Percentiles rank a stretch among this genome's conserved stretches.
Conservation (phyloP, 2,113 vertebrate genomes). For the Cottus gobio region DNA sequence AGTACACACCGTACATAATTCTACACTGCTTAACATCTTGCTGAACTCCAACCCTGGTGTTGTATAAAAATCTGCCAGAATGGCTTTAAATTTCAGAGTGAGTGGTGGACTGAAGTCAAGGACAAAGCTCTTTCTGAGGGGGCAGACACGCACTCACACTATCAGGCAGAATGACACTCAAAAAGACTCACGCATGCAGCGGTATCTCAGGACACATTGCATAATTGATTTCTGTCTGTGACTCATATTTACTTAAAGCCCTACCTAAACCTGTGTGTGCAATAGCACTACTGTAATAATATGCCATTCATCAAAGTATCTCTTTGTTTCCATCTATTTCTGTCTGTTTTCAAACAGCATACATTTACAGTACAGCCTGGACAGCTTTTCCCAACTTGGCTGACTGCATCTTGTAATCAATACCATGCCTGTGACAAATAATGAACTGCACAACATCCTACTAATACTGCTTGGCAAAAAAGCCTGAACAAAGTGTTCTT, state of each 20-base stretch:
- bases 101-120: conserved; percentile 16
- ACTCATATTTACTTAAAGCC: conserved; percentile 45
- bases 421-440: neutral
- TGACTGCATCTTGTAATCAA: neutral
- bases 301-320: neutral
- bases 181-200: neutral
- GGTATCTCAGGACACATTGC: conserved; percentile 18
- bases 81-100: conserved; percentile 24
- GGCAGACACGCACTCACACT: neutral
- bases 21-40: conserved; percentile 5
- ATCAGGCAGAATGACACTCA: neutral
- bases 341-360: neutral
- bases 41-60: conserved; percentile 9
- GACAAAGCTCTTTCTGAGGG: conserved; percentile 1
- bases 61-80: neutral
- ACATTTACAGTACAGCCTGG: neutral
- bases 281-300: neutral
- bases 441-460: neutral
- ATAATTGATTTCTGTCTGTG: conserved; percentile 25
- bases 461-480: neutral
- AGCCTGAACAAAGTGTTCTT: neutral
- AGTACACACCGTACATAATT: neutral
- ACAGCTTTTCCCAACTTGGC: neutral
- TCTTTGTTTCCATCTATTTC: neutral
- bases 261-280: neutral